Evolutionary conservation across 2,888 invertebrate species (phyloP).

Genomic region (Caenorhabditis drosophilae): DNA sequence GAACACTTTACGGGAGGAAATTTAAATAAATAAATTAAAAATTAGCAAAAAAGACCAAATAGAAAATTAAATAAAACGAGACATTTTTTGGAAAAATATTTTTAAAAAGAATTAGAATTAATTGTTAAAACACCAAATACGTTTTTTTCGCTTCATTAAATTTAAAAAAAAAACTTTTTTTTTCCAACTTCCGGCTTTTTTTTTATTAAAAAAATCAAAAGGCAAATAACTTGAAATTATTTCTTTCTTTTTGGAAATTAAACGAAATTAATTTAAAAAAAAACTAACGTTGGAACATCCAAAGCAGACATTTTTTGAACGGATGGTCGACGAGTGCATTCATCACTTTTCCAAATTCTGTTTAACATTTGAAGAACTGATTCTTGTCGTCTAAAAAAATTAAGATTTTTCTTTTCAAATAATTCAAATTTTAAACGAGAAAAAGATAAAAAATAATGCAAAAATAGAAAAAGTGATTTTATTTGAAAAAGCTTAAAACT

Average conservation of each 20-base stretch:
- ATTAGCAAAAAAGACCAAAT: too few species aligned
- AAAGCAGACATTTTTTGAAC: conserved; percentile 44
- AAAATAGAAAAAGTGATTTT: background rate
- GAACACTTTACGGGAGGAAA: too few species aligned
- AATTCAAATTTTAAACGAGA: too few species aligned
- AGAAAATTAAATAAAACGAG: too few species aligned
- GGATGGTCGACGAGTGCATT: conserved; percentile 38
- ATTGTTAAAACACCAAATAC: background rate
- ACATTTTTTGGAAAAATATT: background rate
- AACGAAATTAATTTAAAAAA: too few species aligned
- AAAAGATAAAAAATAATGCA: background rate
- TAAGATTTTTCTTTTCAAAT: too few species aligned
- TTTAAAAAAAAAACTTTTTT: background rate
- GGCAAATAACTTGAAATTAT: background rate
- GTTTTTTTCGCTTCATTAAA: background rate
- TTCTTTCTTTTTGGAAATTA: background rate
- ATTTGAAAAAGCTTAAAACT: background rate
- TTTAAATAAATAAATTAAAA: too few species aligned
- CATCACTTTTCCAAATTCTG: conserved; percentile 53
- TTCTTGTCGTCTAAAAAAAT: conserved; percentile 42
- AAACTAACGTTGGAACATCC: conserved; percentile 48
- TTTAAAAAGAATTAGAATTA: background rate
- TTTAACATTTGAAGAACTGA: conserved; percentile 49
- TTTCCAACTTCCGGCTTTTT: background rate
- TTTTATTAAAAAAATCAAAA: background rate